phyloP scores from a whole-genome alignment of 2,113 vertebrate species.

The Eidolon helvum region DNA sequence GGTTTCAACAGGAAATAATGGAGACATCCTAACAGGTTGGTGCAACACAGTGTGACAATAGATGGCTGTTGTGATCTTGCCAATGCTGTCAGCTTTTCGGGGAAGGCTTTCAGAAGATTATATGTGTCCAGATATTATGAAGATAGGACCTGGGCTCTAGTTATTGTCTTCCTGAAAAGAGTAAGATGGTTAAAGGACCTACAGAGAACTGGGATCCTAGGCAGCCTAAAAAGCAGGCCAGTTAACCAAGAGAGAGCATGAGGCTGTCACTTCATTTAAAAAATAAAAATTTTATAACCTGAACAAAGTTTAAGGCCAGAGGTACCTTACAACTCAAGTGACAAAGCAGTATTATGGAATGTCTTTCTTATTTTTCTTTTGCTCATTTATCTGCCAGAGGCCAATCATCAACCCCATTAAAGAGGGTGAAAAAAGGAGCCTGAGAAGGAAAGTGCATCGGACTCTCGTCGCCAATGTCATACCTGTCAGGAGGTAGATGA shows the following conservation, averaged over 20 bases:
- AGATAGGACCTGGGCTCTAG: neutral
- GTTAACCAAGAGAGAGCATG: neutral
- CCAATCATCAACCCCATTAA: neutral
- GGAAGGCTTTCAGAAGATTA: neutral
- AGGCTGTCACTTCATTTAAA: neutral
- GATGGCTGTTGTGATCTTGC: neutral
- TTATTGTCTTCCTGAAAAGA: neutral
- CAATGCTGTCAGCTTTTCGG: neutral
- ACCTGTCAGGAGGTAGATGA: neutral
- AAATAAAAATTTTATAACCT: neutral
- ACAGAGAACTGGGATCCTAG: neutral
- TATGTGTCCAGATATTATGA: neutral
- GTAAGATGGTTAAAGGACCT: neutral
- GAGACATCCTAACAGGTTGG: neutral
- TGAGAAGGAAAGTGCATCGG: neutral
- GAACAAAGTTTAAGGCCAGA: neutral
- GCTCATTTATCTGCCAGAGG: neutral
- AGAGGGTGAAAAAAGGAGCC: neutral
- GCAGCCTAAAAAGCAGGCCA: neutral
- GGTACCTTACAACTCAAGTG: neutral
- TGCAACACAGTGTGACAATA: neutral
- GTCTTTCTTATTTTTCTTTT: neutral
- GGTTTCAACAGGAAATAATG: neutral
- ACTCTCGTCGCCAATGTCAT: neutral
- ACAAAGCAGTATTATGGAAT: neutral